Percentiles rank a stretch among this genome's conserved stretches.
Evolutionary conservation across 2,113 vertebrate genomes (phyloP).

Genomic region (Ophthalmolycus amberensis): DNA sequence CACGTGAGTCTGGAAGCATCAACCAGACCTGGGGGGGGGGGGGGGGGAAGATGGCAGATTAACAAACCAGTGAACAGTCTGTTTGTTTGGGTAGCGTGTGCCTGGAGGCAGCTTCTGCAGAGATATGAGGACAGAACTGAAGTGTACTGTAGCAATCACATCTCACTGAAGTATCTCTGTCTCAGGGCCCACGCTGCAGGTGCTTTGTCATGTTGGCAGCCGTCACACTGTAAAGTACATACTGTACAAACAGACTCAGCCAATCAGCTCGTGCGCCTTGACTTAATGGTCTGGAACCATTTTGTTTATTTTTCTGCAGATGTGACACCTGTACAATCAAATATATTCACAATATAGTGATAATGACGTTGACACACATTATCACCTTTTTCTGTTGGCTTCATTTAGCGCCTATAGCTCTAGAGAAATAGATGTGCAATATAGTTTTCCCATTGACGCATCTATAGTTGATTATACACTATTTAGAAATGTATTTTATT

Average conservation of each 20-base stretch:
- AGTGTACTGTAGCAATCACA: constrained; percentile 1
- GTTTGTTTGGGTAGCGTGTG: constrained; percentile 2
- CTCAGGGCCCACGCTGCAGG: background rate
- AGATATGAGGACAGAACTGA: constrained; percentile 12
- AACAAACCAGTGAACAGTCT: constrained; percentile 3
- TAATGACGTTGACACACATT: constrained; percentile 2
- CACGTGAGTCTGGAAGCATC: background rate
- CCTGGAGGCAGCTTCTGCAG: constrained; percentile 9
- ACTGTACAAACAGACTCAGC: constrained; percentile 5
- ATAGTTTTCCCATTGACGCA: background rate
- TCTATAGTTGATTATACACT: background rate
- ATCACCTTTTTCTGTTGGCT: background rate
- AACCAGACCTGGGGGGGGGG: background rate
- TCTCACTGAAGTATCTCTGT: constrained; percentile 17
- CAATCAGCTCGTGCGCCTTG: background rate
- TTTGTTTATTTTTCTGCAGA: background rate
- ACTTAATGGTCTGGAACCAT: background rate
- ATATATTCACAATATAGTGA: constrained; percentile 9
- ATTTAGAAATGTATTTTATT: background rate
- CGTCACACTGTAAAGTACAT: background rate
- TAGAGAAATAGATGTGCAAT: background rate
- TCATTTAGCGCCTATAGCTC: background rate
- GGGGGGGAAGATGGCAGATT: background rate
- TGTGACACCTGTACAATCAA: background rate
- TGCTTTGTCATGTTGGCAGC: constrained; percentile 2